phyloP scores from a whole-genome alignment of 2,113 vertebrate species.

The Acanthochromis polyacanthus region DNA sequence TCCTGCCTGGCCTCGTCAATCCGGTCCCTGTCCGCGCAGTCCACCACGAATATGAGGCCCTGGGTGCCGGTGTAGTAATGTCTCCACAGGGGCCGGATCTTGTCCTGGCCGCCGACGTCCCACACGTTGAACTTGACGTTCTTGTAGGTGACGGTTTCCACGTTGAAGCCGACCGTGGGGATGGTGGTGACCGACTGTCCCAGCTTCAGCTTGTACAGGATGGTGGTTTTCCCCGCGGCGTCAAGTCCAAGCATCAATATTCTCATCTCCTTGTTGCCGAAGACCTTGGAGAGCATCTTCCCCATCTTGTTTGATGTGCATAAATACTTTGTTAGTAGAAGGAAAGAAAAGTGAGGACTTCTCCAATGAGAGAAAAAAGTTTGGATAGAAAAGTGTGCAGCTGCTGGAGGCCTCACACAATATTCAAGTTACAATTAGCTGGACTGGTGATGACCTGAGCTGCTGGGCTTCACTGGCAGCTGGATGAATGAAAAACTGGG shows the following conservation, averaged over 20 bases:
- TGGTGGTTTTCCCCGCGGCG: conserved; percentile 98
- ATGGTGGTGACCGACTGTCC: conserved; percentile 99
- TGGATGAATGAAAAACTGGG: conserved; percentile 34
- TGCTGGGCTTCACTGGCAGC: conserved; percentile 38
- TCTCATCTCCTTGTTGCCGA: conserved; percentile 99
- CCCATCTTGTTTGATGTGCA: conserved; percentile 91
- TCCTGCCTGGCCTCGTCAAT: conserved; percentile 98
- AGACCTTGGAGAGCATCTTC: conserved; percentile 98
- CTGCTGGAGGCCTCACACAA: conserved; percentile 52
- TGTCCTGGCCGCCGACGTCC: conserved; percentile 99
- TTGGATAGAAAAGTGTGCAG: conserved; percentile 14
- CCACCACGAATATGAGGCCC: conserved; percentile 98
- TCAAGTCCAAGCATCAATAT: conserved; percentile 99
- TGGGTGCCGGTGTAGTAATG: conserved; percentile 99
- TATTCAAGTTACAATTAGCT: conserved; percentile 53
- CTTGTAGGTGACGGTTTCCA: conserved; percentile 98
- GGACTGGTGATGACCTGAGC: conserved; percentile 49
- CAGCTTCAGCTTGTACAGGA: conserved; percentile 98
- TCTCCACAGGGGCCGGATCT: conserved; percentile 98
- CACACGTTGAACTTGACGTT: conserved; percentile 99
- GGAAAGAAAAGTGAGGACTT: conserved; percentile 7
- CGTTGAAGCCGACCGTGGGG: conserved; percentile 98
- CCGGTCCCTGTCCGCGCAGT: conserved; percentile 97
- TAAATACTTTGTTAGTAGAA: conserved; percentile 74
- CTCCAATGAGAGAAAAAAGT: conserved; percentile 27